Base-by-base conservation (phyloP, 2,888 invertebrate species). In the Chirona hameri region DNA sequence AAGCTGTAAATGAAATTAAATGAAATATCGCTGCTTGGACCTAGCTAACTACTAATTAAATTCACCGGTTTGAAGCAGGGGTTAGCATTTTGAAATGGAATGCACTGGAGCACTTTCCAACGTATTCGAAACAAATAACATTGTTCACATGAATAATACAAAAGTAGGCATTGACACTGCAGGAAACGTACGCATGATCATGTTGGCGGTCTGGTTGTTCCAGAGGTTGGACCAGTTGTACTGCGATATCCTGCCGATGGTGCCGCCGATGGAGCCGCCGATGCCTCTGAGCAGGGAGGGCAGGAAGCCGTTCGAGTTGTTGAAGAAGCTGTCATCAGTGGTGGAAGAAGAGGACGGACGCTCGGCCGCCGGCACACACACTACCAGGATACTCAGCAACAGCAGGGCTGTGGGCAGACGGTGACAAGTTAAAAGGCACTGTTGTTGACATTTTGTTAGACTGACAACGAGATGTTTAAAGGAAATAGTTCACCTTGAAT, bases 141-240 rank as follows among this genome's bases (percentile, higher is more conserved):
- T 18, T 55, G 15, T 55, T 55, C 55, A 18, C 55, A 18, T 18
- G 18, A 55, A 14, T 14, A 10, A 7, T 7, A 52, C 18, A 18
- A 3, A 55, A 7, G 55, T 2, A 18, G 14, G 14, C 14, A 55
- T 14, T 55, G 18, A 1, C 15, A 18, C 55, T 55, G 21, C 57
- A 57, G 57, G 21, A 57, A 57, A 21, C 57, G 57, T 12, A 76
- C 76, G 76, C 76, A 76, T 76, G 76, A 76, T 46, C 76, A 76
- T 76, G 76, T 76, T 76, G 76, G 76, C 76, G 24, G 76, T 76
- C 31, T 76, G 76, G 76, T 76, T 76, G 76, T 24, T 46, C 76
- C 76, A 76, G 24, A 76, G 76, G 24, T 76, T 46, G 39, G 27
- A 39, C 76, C 39, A 46, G 24, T 76, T 46, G 76, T 76, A 76